Evolutionary conservation across 1,140 invertebrate genomes (phyloP).

Genomic region (Sinonovacula constricta): DNA sequence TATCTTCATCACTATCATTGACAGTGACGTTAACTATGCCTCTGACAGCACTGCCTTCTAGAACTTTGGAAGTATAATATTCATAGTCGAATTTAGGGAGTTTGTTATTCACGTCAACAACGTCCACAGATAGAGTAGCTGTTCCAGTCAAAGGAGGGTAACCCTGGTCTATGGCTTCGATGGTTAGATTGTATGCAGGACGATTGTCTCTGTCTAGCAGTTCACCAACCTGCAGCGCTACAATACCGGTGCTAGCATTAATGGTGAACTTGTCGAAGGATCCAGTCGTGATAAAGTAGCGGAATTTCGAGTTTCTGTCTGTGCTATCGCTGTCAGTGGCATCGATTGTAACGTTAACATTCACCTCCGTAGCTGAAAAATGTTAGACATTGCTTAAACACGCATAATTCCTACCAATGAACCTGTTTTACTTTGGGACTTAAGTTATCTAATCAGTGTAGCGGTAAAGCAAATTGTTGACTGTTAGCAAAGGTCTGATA

Average conservation of each 20-base stretch:
- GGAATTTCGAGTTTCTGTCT: conserved; percentile 10
- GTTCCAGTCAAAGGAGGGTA: not conserved
- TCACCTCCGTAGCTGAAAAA: too few relatives aligned
- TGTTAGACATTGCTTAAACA: too few relatives aligned
- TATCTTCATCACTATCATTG: conserved; percentile 11
- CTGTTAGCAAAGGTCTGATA: too few relatives aligned
- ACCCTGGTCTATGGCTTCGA: conserved; percentile 33
- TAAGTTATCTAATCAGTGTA: too few relatives aligned
- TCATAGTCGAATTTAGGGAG: not conserved
- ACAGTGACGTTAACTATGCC: not conserved
- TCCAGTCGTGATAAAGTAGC: conserved; percentile 15
- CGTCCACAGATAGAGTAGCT: not conserved
- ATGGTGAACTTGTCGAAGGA: conserved; percentile 84
- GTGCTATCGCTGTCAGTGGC: conserved; percentile 43
- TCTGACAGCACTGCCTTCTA: not conserved
- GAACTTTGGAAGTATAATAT: not conserved
- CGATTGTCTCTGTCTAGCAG: conserved; percentile 20
- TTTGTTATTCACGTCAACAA: conserved; percentile 37
- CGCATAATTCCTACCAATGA: too few relatives aligned
- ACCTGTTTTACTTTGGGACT: too few relatives aligned
- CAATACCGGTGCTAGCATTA: conserved; percentile 2
- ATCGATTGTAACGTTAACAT: too few relatives aligned
- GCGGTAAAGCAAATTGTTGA: too few relatives aligned
- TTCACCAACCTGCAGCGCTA: conserved; percentile 1
- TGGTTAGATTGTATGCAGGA: conserved; percentile 17